phyloP scores from a whole-genome alignment of 2,888 invertebrate species.

The Eumerus sabulonum region DNA sequence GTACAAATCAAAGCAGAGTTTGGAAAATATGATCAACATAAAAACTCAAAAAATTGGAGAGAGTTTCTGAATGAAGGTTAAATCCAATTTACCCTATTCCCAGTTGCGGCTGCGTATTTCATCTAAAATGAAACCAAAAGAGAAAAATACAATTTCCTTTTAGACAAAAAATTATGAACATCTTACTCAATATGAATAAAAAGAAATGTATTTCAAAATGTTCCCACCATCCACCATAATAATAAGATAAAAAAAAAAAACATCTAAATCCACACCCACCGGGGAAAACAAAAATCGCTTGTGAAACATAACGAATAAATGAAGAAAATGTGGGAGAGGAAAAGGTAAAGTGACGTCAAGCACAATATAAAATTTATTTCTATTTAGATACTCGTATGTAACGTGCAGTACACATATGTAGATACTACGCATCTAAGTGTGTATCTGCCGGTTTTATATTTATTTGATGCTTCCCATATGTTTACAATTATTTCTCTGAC shows the following conservation, averaged over 20 bases:
- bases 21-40: too few species aligned
- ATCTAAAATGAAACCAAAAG: conserved; percentile 74
- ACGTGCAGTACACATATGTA: too few species aligned
- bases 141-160: conserved; percentile 24
- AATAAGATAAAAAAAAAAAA: background rate
- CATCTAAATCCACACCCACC: background rate
- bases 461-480: background rate
- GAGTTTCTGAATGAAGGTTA: background rate
- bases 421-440: too few species aligned
- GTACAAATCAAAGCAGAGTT: too few species aligned
- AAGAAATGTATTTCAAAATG: conserved; percentile 4
- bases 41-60: too few species aligned
- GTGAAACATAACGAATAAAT: too few species aligned
- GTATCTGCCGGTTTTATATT: background rate
- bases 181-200: background rate
- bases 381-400: too few species aligned
- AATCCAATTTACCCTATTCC: conserved; percentile 61
- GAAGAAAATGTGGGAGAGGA: conserved; percentile 1
- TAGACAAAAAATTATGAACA: background rate
- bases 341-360: conserved; percentile 42
- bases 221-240: background rate
- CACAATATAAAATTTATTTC: conserved; percentile 1
- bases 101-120: conserved; percentile 70
- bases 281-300: background rate
- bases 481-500: conserved; percentile 29